A percentile compares a stretch with the other conserved stretches of the same genome.
Conservation (phyloP, 2,797 vertebrate species). For the Chelidonichthys spinosus region DNA sequence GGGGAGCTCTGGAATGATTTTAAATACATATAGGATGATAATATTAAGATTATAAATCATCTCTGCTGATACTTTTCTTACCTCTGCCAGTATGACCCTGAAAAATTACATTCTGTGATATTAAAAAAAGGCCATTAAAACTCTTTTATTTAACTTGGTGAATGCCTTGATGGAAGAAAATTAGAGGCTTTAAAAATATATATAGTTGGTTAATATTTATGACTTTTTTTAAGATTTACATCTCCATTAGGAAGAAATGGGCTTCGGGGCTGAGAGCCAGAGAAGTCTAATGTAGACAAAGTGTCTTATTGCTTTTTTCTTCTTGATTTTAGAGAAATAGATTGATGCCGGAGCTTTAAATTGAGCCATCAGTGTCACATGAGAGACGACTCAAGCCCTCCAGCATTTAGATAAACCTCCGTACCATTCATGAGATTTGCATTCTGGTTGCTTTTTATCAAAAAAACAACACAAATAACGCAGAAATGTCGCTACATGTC, state of each 20-base stretch:
- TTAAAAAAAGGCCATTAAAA: neutral
- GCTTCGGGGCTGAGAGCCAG: neutral
- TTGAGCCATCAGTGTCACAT: too few relatives aligned
- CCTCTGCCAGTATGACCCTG: neutral
- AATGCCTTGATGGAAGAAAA: too few relatives aligned
- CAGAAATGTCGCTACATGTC: neutral
- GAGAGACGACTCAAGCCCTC: neutral
- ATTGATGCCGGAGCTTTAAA: neutral
- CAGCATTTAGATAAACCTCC: neutral
- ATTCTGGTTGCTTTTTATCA: neutral
- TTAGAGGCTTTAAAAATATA: neutral
- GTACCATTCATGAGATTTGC: neutral
- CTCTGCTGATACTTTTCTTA: neutral
- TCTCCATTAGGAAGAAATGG: slow-evolving; percentile 1
- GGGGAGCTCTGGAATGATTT: neutral
- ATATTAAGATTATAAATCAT: neutral
- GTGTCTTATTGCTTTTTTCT: neutral
- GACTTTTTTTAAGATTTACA: neutral
- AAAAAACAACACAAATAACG: neutral
- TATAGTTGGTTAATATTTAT: neutral
- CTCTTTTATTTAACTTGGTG: too few relatives aligned
- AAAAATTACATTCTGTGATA: neutral
- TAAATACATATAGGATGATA: neutral
- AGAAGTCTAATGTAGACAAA: neutral
- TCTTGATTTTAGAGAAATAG: too few relatives aligned